phyloP scores from a whole-genome alignment of 2,888 invertebrate genomes.

The Brachyptera risi region DNA sequence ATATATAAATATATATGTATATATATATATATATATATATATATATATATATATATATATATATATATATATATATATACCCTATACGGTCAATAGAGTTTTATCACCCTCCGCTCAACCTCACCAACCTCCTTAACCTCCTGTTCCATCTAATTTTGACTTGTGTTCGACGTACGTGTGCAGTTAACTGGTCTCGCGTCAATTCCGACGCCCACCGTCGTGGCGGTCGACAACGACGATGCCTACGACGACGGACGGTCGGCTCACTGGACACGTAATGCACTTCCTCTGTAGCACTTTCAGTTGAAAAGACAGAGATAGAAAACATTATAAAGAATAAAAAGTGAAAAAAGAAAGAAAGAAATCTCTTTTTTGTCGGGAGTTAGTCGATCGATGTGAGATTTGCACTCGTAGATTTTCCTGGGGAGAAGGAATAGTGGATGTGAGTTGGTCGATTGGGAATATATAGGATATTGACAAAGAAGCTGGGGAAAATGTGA shows the following conservation, averaged over 20 bases:
- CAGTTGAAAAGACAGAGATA: background rate
- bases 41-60: no score
- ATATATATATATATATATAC: no score
- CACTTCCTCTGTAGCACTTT: constrained; percentile 14
- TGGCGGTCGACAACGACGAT: background rate
- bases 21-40: no score
- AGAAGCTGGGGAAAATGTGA: background rate
- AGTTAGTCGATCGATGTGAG: constrained; percentile 9
- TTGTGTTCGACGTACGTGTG: constrained; percentile 3
- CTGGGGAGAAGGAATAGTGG: background rate
- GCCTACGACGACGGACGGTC: background rate
- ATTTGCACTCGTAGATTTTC: constrained; percentile 7
- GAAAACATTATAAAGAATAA: background rate
- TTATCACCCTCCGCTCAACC: background rate
- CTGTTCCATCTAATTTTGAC: background rate
- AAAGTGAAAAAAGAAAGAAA: background rate
- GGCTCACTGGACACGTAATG: constrained; percentile 14
- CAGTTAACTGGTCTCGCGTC: background rate
- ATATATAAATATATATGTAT: no score
- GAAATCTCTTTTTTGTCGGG: constrained; percentile 2
- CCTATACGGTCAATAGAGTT: no score
- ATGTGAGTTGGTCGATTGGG: background rate
- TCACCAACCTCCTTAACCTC: background rate
- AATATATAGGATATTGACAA: background rate
- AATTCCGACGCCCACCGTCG: background rate